Conservation (phyloP, 1,140 invertebrate genomes). For the Calliopsis andreniformis region DNA sequence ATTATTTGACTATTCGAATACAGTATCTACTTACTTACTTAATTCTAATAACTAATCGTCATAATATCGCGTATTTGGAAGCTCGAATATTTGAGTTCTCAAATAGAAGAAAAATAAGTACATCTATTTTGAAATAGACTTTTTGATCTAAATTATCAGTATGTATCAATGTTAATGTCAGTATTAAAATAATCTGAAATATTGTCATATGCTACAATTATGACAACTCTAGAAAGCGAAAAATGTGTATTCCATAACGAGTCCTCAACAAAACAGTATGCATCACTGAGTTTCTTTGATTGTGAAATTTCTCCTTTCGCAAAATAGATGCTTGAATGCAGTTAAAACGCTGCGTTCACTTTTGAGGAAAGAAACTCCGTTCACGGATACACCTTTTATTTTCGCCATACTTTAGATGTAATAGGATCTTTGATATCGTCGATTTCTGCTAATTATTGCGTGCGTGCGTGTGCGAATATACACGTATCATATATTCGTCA, state of each 20-base stretch:
- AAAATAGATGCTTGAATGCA: constrained; percentile 5
- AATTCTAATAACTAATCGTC: too few relatives aligned
- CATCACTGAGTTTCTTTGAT: background rate
- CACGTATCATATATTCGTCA: constrained; percentile 6
- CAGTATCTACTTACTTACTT: too few relatives aligned
- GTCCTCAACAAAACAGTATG: background rate
- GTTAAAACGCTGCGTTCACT: constrained; percentile 1
- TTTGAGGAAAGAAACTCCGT: background rate
- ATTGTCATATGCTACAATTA: too few relatives aligned
- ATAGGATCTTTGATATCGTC: constrained; percentile 25
- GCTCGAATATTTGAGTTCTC: too few relatives aligned
- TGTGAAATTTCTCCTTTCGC: constrained; percentile 6
- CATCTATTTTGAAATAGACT: too few relatives aligned
- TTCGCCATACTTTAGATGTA: constrained; percentile 4
- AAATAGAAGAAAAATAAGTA: too few relatives aligned
- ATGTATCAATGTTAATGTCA: too few relatives aligned
- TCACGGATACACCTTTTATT: background rate
- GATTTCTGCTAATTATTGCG: constrained; percentile 8
- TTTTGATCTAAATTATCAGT: too few relatives aligned
- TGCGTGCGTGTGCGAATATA: constrained; percentile 18
- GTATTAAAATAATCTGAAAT: too few relatives aligned
- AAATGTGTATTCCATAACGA: background rate
- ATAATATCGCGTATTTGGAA: too few relatives aligned
- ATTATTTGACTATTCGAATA: too few relatives aligned
- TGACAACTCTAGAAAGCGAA: background rate